These are phyloP conservation scores for Ptyas mucosa DNA, from an alignment of 2,113 vertebrate genomes.

Conservation along the genomic window DNA sequence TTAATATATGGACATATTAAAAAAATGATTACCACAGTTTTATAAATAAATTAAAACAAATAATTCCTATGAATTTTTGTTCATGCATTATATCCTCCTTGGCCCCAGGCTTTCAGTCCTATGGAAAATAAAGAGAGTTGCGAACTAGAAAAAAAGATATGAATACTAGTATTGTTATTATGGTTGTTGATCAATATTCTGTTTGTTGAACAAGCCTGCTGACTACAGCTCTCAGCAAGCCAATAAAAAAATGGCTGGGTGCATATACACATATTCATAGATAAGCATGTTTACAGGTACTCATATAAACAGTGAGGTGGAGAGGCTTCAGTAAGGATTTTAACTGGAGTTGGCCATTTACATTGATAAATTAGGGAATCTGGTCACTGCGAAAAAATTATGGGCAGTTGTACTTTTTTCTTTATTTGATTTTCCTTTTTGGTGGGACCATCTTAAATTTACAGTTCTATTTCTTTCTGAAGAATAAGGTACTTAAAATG, in stretches of 20 bases:
- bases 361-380: background rate
- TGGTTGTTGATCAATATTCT: background rate
- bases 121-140: background rate
- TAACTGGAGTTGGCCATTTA: background rate
- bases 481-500: background rate
- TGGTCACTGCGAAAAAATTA: background rate
- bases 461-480: background rate
- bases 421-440: background rate
- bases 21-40: background rate
- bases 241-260: background rate
- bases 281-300: background rate
- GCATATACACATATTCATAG: background rate
- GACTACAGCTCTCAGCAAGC: background rate
- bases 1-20: background rate
- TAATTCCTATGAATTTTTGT: background rate
- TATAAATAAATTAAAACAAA: background rate
- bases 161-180: background rate
- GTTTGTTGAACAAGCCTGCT: background rate
- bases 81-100: background rate
- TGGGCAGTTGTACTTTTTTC: background rate
- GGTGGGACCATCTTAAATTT: background rate
- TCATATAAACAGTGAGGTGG: background rate
- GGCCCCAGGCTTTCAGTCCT: background rate
- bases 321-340: background rate
- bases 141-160: background rate